A percentile compares a stretch with the other conserved stretches of the same genome.
phyloP scores from a whole-genome alignment of 2,113 vertebrate species.

The Illadopsis cleaveri region DNA sequence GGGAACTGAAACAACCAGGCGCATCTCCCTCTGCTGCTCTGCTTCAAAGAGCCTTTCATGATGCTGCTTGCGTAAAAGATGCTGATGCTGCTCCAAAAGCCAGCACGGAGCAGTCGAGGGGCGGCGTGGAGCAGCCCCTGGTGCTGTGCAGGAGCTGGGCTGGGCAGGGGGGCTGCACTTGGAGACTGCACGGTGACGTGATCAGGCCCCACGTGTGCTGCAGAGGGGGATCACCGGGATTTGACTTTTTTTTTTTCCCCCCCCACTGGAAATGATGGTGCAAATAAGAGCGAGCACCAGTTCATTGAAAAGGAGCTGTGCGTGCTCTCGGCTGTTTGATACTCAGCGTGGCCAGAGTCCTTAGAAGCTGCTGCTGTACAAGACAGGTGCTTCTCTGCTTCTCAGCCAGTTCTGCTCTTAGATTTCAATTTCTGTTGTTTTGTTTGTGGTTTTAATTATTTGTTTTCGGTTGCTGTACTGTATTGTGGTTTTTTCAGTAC shows the following conservation, averaged over 20 bases:
- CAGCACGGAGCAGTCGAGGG: not conserved
- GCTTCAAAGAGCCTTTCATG: not conserved
- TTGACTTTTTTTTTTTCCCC: not conserved
- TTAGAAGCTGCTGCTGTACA: not conserved
- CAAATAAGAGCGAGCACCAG: not conserved
- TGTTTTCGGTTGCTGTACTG: not conserved
- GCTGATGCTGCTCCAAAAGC: not conserved
- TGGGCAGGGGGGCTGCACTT: not conserved
- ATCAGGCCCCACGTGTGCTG: fast-evolving
- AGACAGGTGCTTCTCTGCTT: not conserved
- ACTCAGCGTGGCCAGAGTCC: not conserved
- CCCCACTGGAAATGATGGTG: not conserved
- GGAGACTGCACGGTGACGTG: fast-evolving
- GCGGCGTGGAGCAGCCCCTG: not conserved
- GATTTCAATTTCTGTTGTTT: not conserved
- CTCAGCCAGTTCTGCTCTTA: not conserved
- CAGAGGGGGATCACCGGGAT: fast-evolving
- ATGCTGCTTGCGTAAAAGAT: constrained; percentile 3
- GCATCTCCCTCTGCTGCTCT: not conserved
- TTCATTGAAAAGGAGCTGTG: not conserved
- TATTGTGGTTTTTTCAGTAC: not conserved
- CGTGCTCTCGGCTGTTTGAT: fast-evolving
- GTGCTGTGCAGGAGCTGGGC: fast-evolving
- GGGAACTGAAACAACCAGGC: not conserved
- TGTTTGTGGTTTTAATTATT: not conserved